These are phyloP conservation scores for Holocentrus rufus DNA, from an alignment of 2,797 vertebrate genomes.

Conservation along the genomic window DNA sequence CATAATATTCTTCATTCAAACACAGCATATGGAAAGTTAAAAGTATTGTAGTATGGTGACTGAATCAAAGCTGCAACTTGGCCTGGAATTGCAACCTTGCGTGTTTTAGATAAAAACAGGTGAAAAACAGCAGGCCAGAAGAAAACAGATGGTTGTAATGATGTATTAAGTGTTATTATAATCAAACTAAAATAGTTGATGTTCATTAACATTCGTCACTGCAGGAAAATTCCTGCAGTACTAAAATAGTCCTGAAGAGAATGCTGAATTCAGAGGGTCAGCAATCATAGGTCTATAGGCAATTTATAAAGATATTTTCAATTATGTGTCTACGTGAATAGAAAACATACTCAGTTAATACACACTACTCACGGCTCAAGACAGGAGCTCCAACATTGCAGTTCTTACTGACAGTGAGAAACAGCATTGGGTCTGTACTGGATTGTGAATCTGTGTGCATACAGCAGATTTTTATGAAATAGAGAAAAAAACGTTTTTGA, in stretches of 20 bases:
- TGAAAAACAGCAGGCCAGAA: background rate
- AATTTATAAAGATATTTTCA: background rate
- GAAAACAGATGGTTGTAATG: slow-evolving; percentile 51
- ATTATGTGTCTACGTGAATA: slow-evolving; percentile 13
- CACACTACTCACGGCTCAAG: slow-evolving; percentile 2
- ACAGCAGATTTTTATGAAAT: background rate
- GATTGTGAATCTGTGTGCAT: slow-evolving; percentile 7
- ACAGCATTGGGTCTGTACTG: slow-evolving; percentile 20
- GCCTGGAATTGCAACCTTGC: too few relatives aligned
- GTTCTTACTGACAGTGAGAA: slow-evolving; percentile 26
- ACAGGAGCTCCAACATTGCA: slow-evolving; percentile 41
- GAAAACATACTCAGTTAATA: slow-evolving; percentile 42
- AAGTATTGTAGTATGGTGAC: background rate
- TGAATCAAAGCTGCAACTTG: background rate
- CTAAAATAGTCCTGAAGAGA: background rate
- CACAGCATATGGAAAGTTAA: background rate
- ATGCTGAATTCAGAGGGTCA: background rate
- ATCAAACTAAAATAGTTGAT: too few relatives aligned
- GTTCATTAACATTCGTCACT: slow-evolving; percentile 13
- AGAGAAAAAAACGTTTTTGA: background rate
- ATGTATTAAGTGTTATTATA: slow-evolving; percentile 35
- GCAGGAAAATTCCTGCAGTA: background rate
- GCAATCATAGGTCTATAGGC: background rate
- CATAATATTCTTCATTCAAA: background rate
- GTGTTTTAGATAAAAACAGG: background rate